Evolutionary conservation across 2,888 invertebrate genomes (phyloP), one percentile per base, ranked within the genome.

Genomic region (Drosophila macrothrix): DNA sequence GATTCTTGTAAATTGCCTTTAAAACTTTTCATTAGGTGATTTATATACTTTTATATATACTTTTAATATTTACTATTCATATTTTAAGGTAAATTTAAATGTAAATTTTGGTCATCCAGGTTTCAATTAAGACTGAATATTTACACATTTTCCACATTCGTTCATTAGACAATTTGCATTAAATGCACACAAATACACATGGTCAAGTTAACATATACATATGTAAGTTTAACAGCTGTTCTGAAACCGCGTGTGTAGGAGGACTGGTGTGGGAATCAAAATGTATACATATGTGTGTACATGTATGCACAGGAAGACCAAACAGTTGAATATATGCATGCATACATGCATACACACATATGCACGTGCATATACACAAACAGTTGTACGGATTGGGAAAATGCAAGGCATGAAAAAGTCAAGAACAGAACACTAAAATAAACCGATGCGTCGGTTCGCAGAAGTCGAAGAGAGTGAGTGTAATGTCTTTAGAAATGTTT

Each of bases 131-230:
- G 19, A 19, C 39, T 19, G 14, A 16, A 28, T 16, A 28, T 49
- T 49, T 25, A 16, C 9, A 16, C 4, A 49, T 22, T 25, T 16
- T 46, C 7, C 22, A 46, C 46, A 22, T 14, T 25, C 25, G 16
- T 7, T 9, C 9, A 16, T 62, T 56, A 53, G 66, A 65, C 52
- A 72, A 53, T 54, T 65, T 43, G 37, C 19, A 58, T 41, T 46
- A 49, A 63, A 61, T 52, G 54, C 61, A 56, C 22, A 52, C 39
- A 64, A 65, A 68, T 56, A 50, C 52, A 46, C 12, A 55, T 49
- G 75, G 59, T 67, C 70, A 75, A 69, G 70, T 79, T 66, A 64
- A 66, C 46, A 75, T 65, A 49, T 54, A n/a, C n/a, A n/a, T n/a
- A n/a, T n/a, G n/a, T n/a, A 37, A 60, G 19, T 61, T 56, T 58